Conservation (phyloP, 2,113 vertebrate genomes). For the Tachuris rubrigastra region DNA sequence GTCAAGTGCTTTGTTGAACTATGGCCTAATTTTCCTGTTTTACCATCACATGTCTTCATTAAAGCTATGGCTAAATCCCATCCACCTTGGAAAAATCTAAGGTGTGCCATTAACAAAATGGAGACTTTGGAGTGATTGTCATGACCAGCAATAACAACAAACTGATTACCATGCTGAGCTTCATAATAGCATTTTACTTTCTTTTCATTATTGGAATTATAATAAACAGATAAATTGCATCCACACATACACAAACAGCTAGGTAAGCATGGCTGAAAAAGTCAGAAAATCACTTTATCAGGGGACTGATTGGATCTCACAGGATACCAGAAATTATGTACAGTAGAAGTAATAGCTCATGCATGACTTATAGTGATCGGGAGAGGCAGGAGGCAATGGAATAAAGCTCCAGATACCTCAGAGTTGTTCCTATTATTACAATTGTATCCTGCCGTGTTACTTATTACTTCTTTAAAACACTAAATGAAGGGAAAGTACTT, state of each 20-base stretch:
- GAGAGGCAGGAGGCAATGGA: slow-evolving; percentile 60
- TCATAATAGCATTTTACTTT: slow-evolving; percentile 60
- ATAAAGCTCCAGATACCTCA: slow-evolving; percentile 48
- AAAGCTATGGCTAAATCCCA: neutral
- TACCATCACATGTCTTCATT: neutral
- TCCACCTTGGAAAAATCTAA: slow-evolving; percentile 2
- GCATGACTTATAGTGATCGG: slow-evolving; percentile 62
- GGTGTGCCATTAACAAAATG: neutral
- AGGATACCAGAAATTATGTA: slow-evolving; percentile 65
- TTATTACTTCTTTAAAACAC: slow-evolving; percentile 66
- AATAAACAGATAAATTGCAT: slow-evolving; percentile 72
- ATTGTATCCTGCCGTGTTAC: slow-evolving; percentile 42
- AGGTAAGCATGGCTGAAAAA: slow-evolving; percentile 50
- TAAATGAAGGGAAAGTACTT: slow-evolving; percentile 38
- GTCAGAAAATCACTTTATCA: slow-evolving; percentile 63
- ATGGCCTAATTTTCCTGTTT: neutral
- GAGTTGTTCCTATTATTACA: slow-evolving; percentile 44
- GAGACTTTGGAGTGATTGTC: slow-evolving; percentile 34
- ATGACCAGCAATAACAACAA: slow-evolving; percentile 62
- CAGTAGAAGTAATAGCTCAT: slow-evolving; percentile 67
- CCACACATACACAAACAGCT: slow-evolving; percentile 48
- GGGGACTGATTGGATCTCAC: slow-evolving; percentile 61
- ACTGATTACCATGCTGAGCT: slow-evolving; percentile 68
- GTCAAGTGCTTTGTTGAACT: neutral
- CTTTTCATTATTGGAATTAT: slow-evolving; percentile 66